Base-by-base conservation (phyloP, 2,113 vertebrate species). In the Platanista minor region DNA sequence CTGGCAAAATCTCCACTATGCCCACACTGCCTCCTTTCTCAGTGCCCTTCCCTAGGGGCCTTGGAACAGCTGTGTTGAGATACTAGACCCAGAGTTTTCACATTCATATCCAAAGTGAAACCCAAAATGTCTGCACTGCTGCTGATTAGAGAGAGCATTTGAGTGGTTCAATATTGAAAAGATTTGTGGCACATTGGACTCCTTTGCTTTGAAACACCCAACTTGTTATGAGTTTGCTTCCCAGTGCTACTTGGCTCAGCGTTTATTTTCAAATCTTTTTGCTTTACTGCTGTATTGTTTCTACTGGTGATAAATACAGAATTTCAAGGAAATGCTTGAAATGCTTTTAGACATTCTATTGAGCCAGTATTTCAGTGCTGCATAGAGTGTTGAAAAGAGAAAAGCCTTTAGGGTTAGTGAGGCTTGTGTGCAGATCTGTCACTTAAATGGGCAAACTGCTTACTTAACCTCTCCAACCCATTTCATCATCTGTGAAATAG, bases 21-120 rank as follows among this genome's bases (percentile, higher is more conserved):
- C 74, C 12, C 5, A 82, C 21, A 95, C 92, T 78, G 87, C 81
- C 49, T 21, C 62, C 49, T 43, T 90, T 80, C 54, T 88, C 83
- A 62, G 41, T 12, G 7, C 5, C 1, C 20, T 94, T 97, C 93
- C 96, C 89, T n/a, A 33, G 87, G 96, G 95, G 87, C 49, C 17
- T 90, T 81, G 78, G 90, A 62, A 96, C 78, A 89, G 96, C 98
- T 86, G 95, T 97, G 97, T 97, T 97, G 97, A 97, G 89, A 97
- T 94, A 91, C 62, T 64, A 97, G 94, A 6, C 80, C 93, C 74
- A 69, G 95, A 96, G 75, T 98, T 97, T 96, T 97, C 90, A 80
- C 84, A 96, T 95, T 96, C 72, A 96, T 41, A 78, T 97, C 81
- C 89, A 78, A 98, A 97, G 91, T 93, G 61, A 94, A 97, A 94